Base-by-base conservation (phyloP, 2,113 vertebrate genomes). In the Oryctolagus cuniculus region DNA sequence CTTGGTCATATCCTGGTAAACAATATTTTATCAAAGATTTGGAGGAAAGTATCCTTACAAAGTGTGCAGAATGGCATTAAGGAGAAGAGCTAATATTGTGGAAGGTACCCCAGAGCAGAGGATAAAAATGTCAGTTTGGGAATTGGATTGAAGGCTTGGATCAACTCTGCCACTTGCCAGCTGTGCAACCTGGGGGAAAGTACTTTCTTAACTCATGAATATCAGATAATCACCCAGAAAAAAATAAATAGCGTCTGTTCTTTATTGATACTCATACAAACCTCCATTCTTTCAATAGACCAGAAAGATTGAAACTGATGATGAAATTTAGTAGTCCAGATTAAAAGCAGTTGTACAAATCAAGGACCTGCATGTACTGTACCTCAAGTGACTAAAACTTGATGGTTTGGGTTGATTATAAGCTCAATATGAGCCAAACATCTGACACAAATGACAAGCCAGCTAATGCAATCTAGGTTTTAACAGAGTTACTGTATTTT, bases 281-380 rank as follows among this genome's bases (percentile, higher is more conserved):
- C 5, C 73, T 55, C 80, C 63, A 87, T 63, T 79, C 44, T 22
- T 89, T 95, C 7, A 31, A 21, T 1, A 61, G 25, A 25, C 25
- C 34, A 36, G n/a, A 95, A 77, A 55, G 10, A 63, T 85, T 77
- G 10, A 85, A 93, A 75, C 3, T 77, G 53, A 94, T 49, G 27
- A 81, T 72, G 13, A 15, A 84, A 93, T 89, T 90, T 75, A 88
- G 4, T 12, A 72, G 38, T 79, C 77, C 81, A 74, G 21, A 75
- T 80, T 78, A 91, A 81, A 81, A 85, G 66, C 21, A 94, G 4
- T 94, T 87, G 10, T 88, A 44, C 10, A 93, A 36, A 75, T 66
- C 29, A 16, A 85, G 4, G n/a, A 44, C 73, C 22, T 17, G 4
- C 74, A 70, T 86, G 44, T n/a, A 73, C 27, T 69, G 15, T 4